phyloP scores from a whole-genome alignment of 2,888 invertebrate species.

The Troides oblongomaculatus region DNA sequence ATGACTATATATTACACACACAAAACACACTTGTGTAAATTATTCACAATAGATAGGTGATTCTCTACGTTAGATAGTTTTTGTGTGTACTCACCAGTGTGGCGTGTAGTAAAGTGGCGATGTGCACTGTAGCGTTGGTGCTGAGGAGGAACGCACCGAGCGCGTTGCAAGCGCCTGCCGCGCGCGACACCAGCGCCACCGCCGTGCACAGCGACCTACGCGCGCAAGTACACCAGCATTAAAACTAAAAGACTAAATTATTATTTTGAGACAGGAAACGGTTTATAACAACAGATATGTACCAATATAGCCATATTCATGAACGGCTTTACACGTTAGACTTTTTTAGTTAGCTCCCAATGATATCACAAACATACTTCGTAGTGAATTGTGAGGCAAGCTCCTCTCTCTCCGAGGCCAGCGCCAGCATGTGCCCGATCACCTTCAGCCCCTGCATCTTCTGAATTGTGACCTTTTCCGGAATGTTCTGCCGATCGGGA shows the following conservation, averaged over 20 bases:
- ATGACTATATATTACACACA: no score
- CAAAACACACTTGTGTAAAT: no score
- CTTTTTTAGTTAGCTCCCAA: no score
- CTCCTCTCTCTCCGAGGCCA: constrained; percentile 80
- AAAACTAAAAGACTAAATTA: no score
- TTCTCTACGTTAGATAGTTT: no score
- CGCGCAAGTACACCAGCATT: no score
- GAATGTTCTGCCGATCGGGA: constrained; percentile 9
- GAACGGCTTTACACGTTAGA: no score
- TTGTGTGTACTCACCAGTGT: constrained; percentile 52
- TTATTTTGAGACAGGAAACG: no score
- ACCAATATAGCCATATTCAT: no score
- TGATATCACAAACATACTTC: constrained; percentile 62
- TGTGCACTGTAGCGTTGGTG: constrained; percentile 46
- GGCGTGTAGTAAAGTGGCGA: constrained; percentile 47
- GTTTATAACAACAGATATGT: no score
- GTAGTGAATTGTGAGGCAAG: constrained; percentile 73
- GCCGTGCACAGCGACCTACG: constrained; percentile 46
- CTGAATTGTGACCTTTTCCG: constrained; percentile 65
- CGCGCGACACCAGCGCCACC: constrained; percentile 44
- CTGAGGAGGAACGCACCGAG: constrained; percentile 44
- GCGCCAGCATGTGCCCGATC: constrained; percentile 82
- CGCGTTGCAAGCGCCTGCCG: constrained; percentile 40
- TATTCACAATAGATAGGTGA: no score
- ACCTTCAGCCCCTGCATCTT: constrained; percentile 81